A percentile compares a stretch with the other conserved stretches of the same genome.
Conservation (phyloP, 2,797 vertebrate genomes). For the Miichthys miiuy region DNA sequence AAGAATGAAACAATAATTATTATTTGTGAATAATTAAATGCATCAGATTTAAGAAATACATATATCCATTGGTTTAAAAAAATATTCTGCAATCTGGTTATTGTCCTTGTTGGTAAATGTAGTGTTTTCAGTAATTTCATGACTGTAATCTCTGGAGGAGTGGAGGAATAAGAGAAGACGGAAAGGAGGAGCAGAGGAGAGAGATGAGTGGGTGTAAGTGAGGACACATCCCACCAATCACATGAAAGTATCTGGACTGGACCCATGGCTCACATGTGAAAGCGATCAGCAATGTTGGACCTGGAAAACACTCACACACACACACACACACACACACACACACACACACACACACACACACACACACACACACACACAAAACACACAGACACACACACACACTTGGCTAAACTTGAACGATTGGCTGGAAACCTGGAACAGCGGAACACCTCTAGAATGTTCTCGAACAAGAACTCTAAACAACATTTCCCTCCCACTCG, state of each 20-base stretch:
- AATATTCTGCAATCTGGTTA: background rate
- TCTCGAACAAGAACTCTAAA: slow-evolving; percentile 34
- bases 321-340: slow-evolving; percentile 28
- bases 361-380: slow-evolving; percentile 27
- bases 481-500: slow-evolving; percentile 37
- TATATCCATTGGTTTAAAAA: background rate
- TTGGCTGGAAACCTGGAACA: slow-evolving; percentile 60
- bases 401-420: slow-evolving; percentile 49
- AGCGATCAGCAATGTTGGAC: slow-evolving; percentile 70
- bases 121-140: background rate
- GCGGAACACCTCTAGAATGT: slow-evolving; percentile 50
- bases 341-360: slow-evolving; percentile 34
- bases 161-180: slow-evolving; percentile 17
- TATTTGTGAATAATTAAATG: too few species aligned
- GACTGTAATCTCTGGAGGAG: background rate
- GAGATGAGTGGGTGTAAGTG: slow-evolving; percentile 50
- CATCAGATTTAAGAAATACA: too few species aligned
- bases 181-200: slow-evolving; percentile 32
- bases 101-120: background rate
- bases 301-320: slow-evolving; percentile 26
- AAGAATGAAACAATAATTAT: slow-evolving; percentile 3
- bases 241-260: slow-evolving; percentile 58
- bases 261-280: slow-evolving; percentile 75
- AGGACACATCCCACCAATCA: slow-evolving; percentile 67
- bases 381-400: slow-evolving; percentile 33